A percentile compares a stretch with the other conserved stretches of the same genome.
These are phyloP conservation scores for Chymomyza amoena DNA, from an alignment of 2,888 invertebrate species.

Conservation along the genomic window DNA sequence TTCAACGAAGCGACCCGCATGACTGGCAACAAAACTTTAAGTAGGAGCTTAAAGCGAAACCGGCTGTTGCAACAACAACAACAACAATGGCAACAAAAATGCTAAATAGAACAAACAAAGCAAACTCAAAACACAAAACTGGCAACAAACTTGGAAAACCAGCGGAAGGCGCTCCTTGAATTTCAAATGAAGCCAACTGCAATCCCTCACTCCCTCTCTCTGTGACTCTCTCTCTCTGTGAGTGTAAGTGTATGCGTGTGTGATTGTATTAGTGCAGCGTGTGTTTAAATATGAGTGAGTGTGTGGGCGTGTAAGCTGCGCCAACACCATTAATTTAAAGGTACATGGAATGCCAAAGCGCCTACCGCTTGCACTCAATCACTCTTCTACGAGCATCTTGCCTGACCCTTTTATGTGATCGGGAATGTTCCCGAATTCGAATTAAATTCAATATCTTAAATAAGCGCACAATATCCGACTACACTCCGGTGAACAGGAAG, in stretches of 20 bases:
- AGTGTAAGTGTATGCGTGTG: background rate
- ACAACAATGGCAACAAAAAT: background rate
- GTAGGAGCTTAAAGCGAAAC: background rate
- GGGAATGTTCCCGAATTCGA: background rate
- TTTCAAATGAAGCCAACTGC: conserved; percentile 41
- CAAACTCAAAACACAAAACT: background rate
- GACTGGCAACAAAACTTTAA: conserved; percentile 5
- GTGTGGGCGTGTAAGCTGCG: background rate
- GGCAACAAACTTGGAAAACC: conserved; percentile 29
- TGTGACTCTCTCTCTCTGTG: background rate
- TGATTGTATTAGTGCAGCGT: background rate
- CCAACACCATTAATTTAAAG: background rate
- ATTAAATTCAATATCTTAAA: too few species aligned
- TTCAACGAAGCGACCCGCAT: background rate
- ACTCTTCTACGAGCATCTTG: background rate
- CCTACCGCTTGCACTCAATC: background rate
- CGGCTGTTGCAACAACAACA: background rate
- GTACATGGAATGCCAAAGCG: background rate
- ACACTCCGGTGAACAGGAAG: too few species aligned
- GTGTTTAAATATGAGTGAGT: background rate
- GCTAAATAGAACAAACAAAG: conserved; percentile 23
- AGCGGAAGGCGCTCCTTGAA: conserved; percentile 37
- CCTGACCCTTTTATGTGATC: background rate
- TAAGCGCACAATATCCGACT: too few species aligned
- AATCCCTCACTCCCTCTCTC: background rate